phyloP scores from a whole-genome alignment of 2,797 vertebrate species.

The Euphonia xanthogaster region DNA sequence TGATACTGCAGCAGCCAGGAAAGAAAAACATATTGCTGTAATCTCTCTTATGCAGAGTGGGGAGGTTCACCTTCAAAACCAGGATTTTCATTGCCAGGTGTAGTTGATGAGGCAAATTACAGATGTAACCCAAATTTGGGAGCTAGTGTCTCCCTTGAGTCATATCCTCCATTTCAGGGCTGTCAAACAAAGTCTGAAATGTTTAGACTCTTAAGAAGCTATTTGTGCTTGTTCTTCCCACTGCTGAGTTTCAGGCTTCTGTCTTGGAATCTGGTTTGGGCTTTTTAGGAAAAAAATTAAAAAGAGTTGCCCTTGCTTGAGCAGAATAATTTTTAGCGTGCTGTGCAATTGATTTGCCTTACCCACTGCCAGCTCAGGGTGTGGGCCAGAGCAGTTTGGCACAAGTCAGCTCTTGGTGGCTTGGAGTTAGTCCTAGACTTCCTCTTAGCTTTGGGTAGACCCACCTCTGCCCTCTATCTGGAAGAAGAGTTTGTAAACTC shows the following conservation, averaged over 20 bases:
- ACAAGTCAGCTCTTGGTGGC: neutral
- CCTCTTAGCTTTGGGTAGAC: neutral
- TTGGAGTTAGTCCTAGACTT: neutral
- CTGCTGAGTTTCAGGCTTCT: neutral
- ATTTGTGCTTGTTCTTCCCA: neutral
- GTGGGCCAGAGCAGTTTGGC: neutral
- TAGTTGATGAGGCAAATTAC: neutral
- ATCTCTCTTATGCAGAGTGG: neutral
- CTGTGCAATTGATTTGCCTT: neutral
- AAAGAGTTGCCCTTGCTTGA: neutral
- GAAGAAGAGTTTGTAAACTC: neutral
- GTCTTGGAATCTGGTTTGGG: neutral
- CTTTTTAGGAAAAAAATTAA: constrained; percentile 24
- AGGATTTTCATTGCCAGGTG: neutral
- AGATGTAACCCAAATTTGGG: neutral
- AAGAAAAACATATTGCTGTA: neutral
- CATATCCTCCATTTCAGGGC: neutral
- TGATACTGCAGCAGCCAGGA: neutral
- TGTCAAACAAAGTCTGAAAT: neutral
- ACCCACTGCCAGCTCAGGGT: neutral
- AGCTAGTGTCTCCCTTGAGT: neutral
- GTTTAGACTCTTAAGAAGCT: neutral
- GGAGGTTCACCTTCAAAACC: constrained; percentile 26
- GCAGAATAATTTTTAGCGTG: neutral
- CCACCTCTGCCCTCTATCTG: neutral